phyloP scores from a whole-genome alignment of 2,113 vertebrate species.

The Poeciliopsis retropinna region DNA sequence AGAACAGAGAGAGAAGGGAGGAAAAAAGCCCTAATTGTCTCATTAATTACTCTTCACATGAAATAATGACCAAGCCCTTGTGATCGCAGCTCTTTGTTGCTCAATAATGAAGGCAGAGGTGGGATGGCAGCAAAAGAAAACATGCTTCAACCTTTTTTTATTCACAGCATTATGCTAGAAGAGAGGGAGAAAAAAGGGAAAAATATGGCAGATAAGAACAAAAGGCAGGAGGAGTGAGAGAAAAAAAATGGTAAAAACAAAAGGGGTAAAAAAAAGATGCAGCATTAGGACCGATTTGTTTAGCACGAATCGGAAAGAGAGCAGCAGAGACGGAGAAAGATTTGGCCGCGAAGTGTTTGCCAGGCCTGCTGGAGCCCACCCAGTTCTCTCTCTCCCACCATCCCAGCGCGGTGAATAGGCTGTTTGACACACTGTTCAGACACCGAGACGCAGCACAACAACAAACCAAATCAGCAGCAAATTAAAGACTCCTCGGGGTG shows the following conservation, averaged over 20 bases:
- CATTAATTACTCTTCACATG: slow-evolving; percentile 68
- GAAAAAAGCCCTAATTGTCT: slow-evolving; percentile 58
- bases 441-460: slow-evolving; percentile 54
- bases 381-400: slow-evolving; percentile 53
- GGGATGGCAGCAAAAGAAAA: slow-evolving; percentile 44
- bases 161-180: slow-evolving; percentile 52
- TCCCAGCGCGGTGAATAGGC: slow-evolving; percentile 55
- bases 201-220: slow-evolving; percentile 46
- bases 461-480: slow-evolving; percentile 67
- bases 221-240: slow-evolving; percentile 4
- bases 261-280: background rate
- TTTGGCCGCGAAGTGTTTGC: slow-evolving; percentile 50
- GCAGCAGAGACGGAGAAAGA: slow-evolving; percentile 32
- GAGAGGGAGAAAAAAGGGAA: slow-evolving; percentile 50
- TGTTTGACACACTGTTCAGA: slow-evolving; percentile 66
- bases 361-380: slow-evolving; percentile 57
- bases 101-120: slow-evolving; percentile 43
- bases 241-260: slow-evolving; percentile 1
- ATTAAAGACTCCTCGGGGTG: slow-evolving; percentile 67
- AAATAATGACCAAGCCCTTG: slow-evolving; percentile 59
- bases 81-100: slow-evolving; percentile 55
- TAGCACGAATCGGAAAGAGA: slow-evolving; percentile 29
- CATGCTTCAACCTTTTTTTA: slow-evolving; percentile 45
- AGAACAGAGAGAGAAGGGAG: slow-evolving; percentile 42
- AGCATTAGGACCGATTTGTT: slow-evolving; percentile 40